A percentile compares a stretch with the other conserved stretches of the same genome.
phyloP scores from a whole-genome alignment of 2,888 invertebrate genomes.

The Lymantria dispar region DNA sequence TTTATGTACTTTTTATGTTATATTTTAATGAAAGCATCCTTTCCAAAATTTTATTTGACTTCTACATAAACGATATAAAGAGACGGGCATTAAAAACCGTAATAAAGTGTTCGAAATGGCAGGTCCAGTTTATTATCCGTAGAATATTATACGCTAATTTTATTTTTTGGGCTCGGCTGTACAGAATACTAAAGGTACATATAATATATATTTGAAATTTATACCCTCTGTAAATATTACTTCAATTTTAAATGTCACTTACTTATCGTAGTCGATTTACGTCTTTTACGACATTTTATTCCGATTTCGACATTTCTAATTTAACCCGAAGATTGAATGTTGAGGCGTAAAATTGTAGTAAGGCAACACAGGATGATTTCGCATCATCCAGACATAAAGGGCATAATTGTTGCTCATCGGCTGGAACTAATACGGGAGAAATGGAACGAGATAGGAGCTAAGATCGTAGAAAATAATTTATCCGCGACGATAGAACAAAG shows the following conservation, averaged over 20 bases:
- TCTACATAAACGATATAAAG: slow-evolving; percentile 41
- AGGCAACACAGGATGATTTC: slow-evolving; percentile 73
- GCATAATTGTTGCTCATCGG: slow-evolving; percentile 79
- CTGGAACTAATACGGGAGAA: slow-evolving; percentile 81
- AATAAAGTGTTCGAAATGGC: slow-evolving; percentile 33
- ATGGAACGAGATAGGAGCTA: slow-evolving; percentile 77
- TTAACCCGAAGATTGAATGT: slow-evolving; percentile 64
- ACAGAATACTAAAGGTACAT: background rate
- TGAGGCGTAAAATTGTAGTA: slow-evolving; percentile 76
- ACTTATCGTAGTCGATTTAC: slow-evolving; percentile 32
- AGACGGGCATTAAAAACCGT: slow-evolving; percentile 23
- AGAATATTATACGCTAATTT: slow-evolving; percentile 28
- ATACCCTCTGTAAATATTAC: slow-evolving; percentile 18
- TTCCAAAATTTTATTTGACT: slow-evolving; percentile 42
- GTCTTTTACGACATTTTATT: slow-evolving; percentile 33
- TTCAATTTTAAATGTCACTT: slow-evolving; percentile 10
- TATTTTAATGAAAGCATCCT: slow-evolving; percentile 62
- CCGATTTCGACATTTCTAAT: slow-evolving; percentile 56
- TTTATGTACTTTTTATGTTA: slow-evolving; percentile 71
- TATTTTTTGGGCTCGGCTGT: slow-evolving; percentile 1
- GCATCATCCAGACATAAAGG: slow-evolving; percentile 79
- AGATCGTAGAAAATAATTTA: slow-evolving; percentile 80
- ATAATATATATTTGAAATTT: slow-evolving; percentile 4
- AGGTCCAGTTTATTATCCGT: slow-evolving; percentile 23
- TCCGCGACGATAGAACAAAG: slow-evolving; percentile 77